These are phyloP conservation scores for Thysanoteuthis rhombus DNA, from an alignment of 2,888 invertebrate species.

Conservation along the genomic window DNA sequence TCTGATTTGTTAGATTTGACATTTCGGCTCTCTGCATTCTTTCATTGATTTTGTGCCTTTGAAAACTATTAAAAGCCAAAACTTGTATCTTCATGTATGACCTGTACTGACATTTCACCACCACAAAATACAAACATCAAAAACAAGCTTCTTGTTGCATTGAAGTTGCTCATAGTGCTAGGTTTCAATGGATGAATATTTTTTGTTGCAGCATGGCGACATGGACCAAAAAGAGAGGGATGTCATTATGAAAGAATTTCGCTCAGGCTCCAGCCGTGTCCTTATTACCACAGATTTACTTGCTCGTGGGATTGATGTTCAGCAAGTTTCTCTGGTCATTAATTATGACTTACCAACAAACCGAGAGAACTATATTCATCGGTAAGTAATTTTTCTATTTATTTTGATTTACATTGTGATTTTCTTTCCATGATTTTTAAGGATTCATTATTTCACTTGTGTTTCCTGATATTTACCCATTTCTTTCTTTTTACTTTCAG, in stretches of 20 bases:
- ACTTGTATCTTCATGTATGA: too few relatives aligned
- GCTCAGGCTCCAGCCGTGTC: conserved; percentile 96
- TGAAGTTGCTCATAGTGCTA: too few relatives aligned
- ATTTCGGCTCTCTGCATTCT: too few relatives aligned
- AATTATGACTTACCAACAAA: conserved; percentile 99
- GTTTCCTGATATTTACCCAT: too few relatives aligned
- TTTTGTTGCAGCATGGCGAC: conserved; percentile 83
- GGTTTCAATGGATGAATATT: not conserved
- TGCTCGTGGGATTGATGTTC: conserved; percentile 98
- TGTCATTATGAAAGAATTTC: conserved; percentile 98
- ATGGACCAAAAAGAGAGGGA: conserved; percentile 99
- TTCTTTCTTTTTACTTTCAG: conserved; percentile 72
- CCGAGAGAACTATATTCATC: conserved; percentile 99
- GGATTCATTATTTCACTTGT: not conserved
- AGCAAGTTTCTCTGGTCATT: conserved; percentile 98
- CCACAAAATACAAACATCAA: too few relatives aligned
- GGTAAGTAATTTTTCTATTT: conserved; percentile 73
- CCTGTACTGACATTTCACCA: too few relatives aligned
- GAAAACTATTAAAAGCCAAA: too few relatives aligned
- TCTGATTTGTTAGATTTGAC: too few relatives aligned
- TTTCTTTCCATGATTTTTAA: not conserved
- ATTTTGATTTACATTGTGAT: not conserved
- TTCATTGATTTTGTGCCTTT: too few relatives aligned
- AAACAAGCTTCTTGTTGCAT: too few relatives aligned
- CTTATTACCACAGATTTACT: conserved; percentile 97